Conservation (phyloP, 1,140 invertebrate species). For the Archegozetes longisetosus region DNA sequence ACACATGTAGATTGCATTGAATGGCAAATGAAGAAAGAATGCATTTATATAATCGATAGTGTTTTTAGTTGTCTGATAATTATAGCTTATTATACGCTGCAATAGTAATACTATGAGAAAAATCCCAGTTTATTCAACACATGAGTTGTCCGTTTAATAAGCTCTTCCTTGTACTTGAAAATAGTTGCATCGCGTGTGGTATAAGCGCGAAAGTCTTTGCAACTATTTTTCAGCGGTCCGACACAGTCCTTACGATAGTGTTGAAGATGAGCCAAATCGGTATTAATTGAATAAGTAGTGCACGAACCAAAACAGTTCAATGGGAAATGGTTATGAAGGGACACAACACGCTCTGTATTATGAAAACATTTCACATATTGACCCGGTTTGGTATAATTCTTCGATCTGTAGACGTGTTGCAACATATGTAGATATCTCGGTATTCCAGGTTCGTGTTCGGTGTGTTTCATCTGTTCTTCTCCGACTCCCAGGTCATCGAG, state of each 20-base stretch:
- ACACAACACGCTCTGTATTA: constrained; percentile 69
- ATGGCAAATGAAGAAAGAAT: too few species aligned
- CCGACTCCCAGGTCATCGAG: constrained; percentile 53
- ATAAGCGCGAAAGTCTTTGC: constrained; percentile 58
- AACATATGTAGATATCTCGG: constrained; percentile 84
- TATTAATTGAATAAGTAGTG: constrained; percentile 67
- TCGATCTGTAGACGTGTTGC: constrained; percentile 73
- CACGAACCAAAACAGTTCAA: constrained; percentile 71
- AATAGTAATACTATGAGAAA: too few species aligned
- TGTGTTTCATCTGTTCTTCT: constrained; percentile 22
- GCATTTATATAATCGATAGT: too few species aligned
- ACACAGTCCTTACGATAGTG: constrained; percentile 87
- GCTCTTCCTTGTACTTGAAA: constrained; percentile 63
- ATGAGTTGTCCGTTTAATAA: constrained; percentile 48
- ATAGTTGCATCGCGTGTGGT: constrained; percentile 68
- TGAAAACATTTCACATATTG: constrained; percentile 90
- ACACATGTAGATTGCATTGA: too few species aligned
- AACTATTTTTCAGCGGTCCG: constrained; percentile 66
- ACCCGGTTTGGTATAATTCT: constrained; percentile 80
- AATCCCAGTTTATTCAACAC: constrained; percentile 55
- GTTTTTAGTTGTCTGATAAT: too few species aligned
- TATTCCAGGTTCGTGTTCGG: constrained; percentile 36
- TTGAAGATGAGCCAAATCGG: constrained; percentile 66
- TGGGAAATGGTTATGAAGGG: constrained; percentile 83
- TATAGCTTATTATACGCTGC: too few species aligned